Evolutionary conservation across 2,113 vertebrate species (phyloP).

Genomic region (Eptesicus fuscus): DNA sequence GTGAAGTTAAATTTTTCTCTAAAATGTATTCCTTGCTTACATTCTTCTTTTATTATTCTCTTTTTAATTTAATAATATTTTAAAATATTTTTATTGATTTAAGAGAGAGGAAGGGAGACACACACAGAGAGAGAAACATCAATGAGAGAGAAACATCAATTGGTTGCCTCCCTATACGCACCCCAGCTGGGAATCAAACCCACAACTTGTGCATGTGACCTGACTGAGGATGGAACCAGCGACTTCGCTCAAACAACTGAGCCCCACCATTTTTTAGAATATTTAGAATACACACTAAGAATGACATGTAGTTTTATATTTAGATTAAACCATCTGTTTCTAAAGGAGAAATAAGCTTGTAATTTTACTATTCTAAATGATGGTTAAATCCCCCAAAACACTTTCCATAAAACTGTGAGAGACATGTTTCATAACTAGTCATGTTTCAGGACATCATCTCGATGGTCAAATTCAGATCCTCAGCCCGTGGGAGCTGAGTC

Average conservation of each 20-base stretch:
- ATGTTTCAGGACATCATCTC: neutral
- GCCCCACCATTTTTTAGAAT: neutral
- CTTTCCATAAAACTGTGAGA: neutral
- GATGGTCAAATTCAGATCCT: neutral
- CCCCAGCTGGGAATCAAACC: too few relatives aligned
- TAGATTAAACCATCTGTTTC: neutral
- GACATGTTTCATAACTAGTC: neutral
- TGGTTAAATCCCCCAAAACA: neutral
- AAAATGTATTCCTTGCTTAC: neutral
- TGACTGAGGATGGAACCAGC: too few relatives aligned
- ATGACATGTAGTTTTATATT: neutral
- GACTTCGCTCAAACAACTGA: too few relatives aligned
- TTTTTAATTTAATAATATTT: neutral
- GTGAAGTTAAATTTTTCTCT: neutral
- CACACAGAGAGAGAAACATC: too few relatives aligned
- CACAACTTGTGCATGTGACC: too few relatives aligned
- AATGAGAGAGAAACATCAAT: too few relatives aligned
- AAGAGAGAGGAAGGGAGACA: too few relatives aligned
- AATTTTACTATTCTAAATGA: neutral
- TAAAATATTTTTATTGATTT: too few relatives aligned
- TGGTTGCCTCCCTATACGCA: too few relatives aligned
- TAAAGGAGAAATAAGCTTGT: neutral
- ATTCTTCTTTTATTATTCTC: neutral
- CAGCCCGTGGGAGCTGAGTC: neutral
- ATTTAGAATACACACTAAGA: neutral